These are phyloP conservation scores for Poeciliopsis retropinna DNA, from an alignment of 2,113 vertebrate genomes.

Conservation along the genomic window DNA sequence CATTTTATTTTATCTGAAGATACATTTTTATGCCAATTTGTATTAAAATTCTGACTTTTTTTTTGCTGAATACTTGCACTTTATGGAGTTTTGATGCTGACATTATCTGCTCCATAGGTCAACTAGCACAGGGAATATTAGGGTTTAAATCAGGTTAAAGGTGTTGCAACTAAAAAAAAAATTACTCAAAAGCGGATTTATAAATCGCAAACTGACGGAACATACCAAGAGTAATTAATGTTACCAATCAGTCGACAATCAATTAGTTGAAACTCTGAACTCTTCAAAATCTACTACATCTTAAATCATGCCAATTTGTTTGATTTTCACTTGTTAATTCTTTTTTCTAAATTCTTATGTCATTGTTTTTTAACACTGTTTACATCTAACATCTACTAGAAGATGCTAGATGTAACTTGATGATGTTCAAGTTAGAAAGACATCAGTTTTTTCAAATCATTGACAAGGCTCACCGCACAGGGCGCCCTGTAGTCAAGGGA, in stretches of 20 bases:
- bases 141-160: neutral
- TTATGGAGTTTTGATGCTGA: constrained; percentile 7
- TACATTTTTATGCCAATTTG: neutral
- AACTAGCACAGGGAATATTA: neutral
- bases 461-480: neutral
- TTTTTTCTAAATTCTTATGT: constrained; percentile 36
- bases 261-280: constrained; percentile 30
- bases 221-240: neutral
- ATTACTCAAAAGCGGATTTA: neutral
- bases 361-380: constrained; percentile 23
- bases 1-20: neutral
- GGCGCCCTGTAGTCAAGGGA: neutral
- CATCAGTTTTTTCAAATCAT: neutral
- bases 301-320: constrained; percentile 19
- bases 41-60: neutral
- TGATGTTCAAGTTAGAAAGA: no score
- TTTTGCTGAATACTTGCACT: constrained; percentile 10
- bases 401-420: no score
- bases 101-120: neutral
- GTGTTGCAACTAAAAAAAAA: neutral
- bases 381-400: constrained; percentile 25
- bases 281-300: constrained; percentile 12
- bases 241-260: constrained; percentile 30
- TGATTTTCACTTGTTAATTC: constrained; percentile 2
- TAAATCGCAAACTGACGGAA: constrained; percentile 2